phyloP scores from a whole-genome alignment of 2,797 vertebrate genomes.

The Parotocinclus haroldoi region DNA sequence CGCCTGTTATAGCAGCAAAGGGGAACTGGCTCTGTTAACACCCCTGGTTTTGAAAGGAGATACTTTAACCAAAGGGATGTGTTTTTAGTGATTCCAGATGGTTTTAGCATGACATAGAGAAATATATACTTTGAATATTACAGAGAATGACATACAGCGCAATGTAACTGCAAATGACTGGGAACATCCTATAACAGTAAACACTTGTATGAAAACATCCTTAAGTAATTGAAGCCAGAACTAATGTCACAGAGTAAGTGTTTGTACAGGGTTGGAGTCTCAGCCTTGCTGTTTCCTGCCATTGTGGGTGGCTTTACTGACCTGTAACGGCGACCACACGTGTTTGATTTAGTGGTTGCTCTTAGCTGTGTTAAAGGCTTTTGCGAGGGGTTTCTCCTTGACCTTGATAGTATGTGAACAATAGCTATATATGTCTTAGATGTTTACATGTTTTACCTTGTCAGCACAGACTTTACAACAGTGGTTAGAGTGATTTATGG shows the following conservation, averaged over 20 bases:
- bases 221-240: neutral
- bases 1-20: too few relatives aligned
- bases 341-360: conserved; percentile 60
- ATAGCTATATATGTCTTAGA: conserved; percentile 45
- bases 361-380: conserved; percentile 51
- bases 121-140: too few relatives aligned
- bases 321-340: conserved; percentile 59
- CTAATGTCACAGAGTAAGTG: conserved; percentile 3
- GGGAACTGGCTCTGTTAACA: too few relatives aligned
- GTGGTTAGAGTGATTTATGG: conserved; percentile 51
- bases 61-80: too few relatives aligned
- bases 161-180: neutral
- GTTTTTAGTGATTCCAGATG: too few relatives aligned
- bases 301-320: conserved; percentile 68
- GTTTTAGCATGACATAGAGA: too few relatives aligned
- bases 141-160: neutral
- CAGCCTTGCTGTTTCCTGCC: conserved; percentile 67
- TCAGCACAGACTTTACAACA: conserved; percentile 49
- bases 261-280: conserved; percentile 33
- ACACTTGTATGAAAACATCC: neutral
- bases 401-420: conserved; percentile 59
- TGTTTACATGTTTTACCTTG: conserved; percentile 50
- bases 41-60: too few relatives aligned
- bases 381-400: conserved; percentile 48
- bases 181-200: neutral